Base-by-base conservation (phyloP, 2,888 invertebrate species). In the Lypha dubia region DNA sequence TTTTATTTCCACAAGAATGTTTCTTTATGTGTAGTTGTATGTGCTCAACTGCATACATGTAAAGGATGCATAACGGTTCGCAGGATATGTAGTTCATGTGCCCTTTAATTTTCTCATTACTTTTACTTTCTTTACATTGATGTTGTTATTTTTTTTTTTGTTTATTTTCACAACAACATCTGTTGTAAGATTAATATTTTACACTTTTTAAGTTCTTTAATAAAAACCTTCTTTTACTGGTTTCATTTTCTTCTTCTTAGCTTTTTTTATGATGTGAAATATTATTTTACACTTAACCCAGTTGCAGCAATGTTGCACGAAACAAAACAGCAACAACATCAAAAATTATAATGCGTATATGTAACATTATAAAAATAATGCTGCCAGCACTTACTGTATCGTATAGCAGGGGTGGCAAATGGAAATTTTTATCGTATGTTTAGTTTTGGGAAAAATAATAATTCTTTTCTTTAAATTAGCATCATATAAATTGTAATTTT, bases 271-370 rank as follows among this genome's bases (percentile, higher is more conserved):
- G 28, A 38, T 49, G 17, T 63, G 32, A 20, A 46, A 76, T 76
- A 70, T 81, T 81, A 76, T 56, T 81, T 81, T 81, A 76, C 75
- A 70, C 81, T 81, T 81, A 81, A 81, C 81, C 81, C 41, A 81
- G 75, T 63, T 76, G 70, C 70, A 65, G 62, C 46, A 70, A 63
- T 70, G 68, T 68, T 75, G 68, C 74, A 68, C 1, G 32, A 38
- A 28, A 41, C 49, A 24, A 58, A 58, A 44, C 49, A 74, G 41
- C 67, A 58, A 44, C 49, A 74, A 53, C n/a, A 58, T 28, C 17
- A 53, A 67, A 53, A 53, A 35, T 8, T 67, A 60, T 24, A 28
- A 20, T 80, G 80, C 74, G 35, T 58, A 20, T 56, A 28, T 65
- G 63, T 71, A 76, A 68, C 3, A 63, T 41, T 41, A 58, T 22